phyloP scores from a whole-genome alignment of 2,113 vertebrate species.

The Heloderma charlesbogerti region DNA sequence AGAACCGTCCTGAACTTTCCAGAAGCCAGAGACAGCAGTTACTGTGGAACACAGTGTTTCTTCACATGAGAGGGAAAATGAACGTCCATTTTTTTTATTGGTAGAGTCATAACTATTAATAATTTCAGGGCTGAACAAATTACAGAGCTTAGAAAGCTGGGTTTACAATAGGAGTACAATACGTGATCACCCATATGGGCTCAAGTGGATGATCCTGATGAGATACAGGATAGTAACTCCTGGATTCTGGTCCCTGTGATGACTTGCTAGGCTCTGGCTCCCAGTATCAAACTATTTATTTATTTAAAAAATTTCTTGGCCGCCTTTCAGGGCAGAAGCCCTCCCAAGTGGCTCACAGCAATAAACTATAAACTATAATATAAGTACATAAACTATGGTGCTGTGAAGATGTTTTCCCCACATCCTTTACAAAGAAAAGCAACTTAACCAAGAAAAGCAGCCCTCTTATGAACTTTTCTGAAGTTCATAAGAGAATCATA shows the following conservation, averaged over 20 bases:
- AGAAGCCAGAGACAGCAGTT: too few species aligned
- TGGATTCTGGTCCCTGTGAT: background rate
- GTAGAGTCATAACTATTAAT: background rate
- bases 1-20: too few species aligned
- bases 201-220: background rate
- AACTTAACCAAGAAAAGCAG: too few species aligned
- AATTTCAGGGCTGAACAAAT: background rate
- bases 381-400: background rate
- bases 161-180: background rate
- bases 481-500: background rate
- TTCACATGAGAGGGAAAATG: background rate
- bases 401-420: background rate
- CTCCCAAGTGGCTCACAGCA: too few species aligned
- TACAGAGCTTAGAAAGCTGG: background rate
- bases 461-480: background rate
- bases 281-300: too few species aligned
- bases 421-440: background rate
- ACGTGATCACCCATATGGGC: background rate
- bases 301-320: too few species aligned
- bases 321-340: too few species aligned
- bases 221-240: background rate
- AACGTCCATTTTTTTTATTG: background rate
- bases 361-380: too few species aligned
- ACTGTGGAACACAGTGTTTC: too few species aligned
- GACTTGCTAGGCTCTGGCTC: background rate